Evolutionary conservation across 2,797 vertebrate species (phyloP).

Genomic region (Tympanoctomys barrerae): DNA sequence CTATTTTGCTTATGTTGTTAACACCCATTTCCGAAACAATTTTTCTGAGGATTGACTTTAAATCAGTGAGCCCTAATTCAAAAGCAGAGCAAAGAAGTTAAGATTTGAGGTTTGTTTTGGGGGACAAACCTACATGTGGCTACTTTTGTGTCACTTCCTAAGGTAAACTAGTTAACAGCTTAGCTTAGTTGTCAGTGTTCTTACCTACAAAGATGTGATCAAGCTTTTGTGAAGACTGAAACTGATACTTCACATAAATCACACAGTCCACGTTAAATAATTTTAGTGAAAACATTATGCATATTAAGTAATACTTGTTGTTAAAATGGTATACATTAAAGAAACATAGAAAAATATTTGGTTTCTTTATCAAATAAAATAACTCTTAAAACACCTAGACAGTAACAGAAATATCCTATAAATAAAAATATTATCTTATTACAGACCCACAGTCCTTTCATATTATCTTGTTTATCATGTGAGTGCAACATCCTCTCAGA

Average conservation of each 20-base stretch:
- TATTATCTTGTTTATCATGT: neutral
- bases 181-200: neutral
- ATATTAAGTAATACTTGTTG: neutral
- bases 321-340: neutral
- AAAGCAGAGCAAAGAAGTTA: neutral
- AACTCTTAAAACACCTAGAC: neutral
- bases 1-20: neutral
- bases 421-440: neutral
- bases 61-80: neutral
- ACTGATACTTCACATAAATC: neutral
- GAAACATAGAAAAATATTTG: neutral
- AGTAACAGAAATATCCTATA: neutral
- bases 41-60: conserved; percentile 2
- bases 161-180: neutral
- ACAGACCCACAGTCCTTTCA: neutral
- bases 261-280: neutral
- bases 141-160: neutral
- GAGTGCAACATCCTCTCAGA: neutral
- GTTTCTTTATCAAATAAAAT: conserved; percentile 8
- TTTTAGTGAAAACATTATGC: neutral
- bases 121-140: neutral
- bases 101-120: neutral
- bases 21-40: neutral
- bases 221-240: conserved; percentile 36
- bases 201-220: neutral